A percentile compares a stretch with the other conserved stretches of the same genome.
phyloP scores from a whole-genome alignment of 2,888 invertebrate species.

The Trilocha varians region DNA sequence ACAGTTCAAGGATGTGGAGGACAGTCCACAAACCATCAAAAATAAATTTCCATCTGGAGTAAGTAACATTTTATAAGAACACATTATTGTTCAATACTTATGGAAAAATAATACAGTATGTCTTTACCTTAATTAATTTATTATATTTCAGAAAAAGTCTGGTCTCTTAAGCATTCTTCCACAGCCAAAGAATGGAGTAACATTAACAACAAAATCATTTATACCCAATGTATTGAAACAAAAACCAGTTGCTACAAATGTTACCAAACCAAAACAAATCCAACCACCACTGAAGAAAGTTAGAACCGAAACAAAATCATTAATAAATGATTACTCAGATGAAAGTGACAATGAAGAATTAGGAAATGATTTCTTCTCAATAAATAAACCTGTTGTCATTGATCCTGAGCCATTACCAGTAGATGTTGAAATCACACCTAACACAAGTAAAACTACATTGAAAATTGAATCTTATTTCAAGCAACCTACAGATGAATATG shows the following conservation, averaged over 20 bases:
- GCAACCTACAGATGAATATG: slow-evolving; percentile 24
- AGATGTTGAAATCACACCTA: slow-evolving; percentile 24
- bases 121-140: neutral
- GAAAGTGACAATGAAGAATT: slow-evolving; percentile 66
- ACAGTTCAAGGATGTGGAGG: slow-evolving; percentile 75
- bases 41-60: slow-evolving; percentile 65
- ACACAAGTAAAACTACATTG: slow-evolving; percentile 21
- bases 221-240: slow-evolving; percentile 63
- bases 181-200: slow-evolving; percentile 72
- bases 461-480: slow-evolving; percentile 56
- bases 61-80: slow-evolving; percentile 22
- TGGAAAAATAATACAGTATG: too few species aligned
- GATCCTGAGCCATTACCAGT: slow-evolving; percentile 43
- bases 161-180: slow-evolving; percentile 81
- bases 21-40: slow-evolving; percentile 49
- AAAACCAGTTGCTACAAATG: slow-evolving; percentile 30
- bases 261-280: slow-evolving; percentile 28
- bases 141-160: slow-evolving; percentile 69
- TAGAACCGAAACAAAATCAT: slow-evolving; percentile 24
- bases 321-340: slow-evolving; percentile 46
- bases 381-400: slow-evolving; percentile 57
- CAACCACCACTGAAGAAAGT: slow-evolving; percentile 30
- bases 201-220: slow-evolving; percentile 43
- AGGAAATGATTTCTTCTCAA: slow-evolving; percentile 70
- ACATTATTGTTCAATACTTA: neutral